Evolutionary conservation across 2,113 vertebrate genomes (phyloP), one percentile per base, ranked within the genome.

Genomic region (Ceyx margarethae): DNA sequence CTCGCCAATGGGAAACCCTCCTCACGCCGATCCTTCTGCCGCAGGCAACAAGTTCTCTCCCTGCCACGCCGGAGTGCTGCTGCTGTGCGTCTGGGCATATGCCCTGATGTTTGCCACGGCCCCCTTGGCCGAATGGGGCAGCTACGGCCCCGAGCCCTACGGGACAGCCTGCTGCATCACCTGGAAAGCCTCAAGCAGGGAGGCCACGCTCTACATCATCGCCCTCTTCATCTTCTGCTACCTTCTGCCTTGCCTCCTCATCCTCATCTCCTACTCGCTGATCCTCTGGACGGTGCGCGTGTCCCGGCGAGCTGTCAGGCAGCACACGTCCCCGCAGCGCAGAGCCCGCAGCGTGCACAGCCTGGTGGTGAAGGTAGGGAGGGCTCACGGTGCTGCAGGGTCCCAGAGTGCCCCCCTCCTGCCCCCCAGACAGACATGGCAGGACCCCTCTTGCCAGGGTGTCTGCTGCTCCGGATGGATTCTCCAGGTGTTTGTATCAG

Each of bases 81-180:
- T 98, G 53, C 96, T 96, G 8, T 96, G 94, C 5, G 82, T 98
- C 72, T 98, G 98, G 98, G 97, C 90, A 10, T 98, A 98, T 0
- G 97, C 98, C 11, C 91, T 93, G 53, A 75, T 98, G 56, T 98
- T 98, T 67, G 98, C 98, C 15, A 43, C 93, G 0, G 98, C 98
- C 15, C 98, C 98, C 8, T 81, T 98, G 84, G 97, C 96, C 1
- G 96, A 97, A 13, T 98, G 98, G 98, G 98, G 98, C 45, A 96
- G 97, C 92, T 98, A 98, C 1, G 97, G 98, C 29, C 95, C 97
- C 1, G 98, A 98, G 96, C 98, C 98, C n/a, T 98, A 98, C 0
- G 98, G 98, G 14, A 98, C 98, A 1, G 98, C 98, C 33, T 98
- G 98, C 97, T 98, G 98, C 97, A 98, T 99, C 94, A 46, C 96